These are phyloP conservation scores for Chrysomela aeneicollis DNA, from an alignment of 2,888 invertebrate species.

Conservation along the genomic window DNA sequence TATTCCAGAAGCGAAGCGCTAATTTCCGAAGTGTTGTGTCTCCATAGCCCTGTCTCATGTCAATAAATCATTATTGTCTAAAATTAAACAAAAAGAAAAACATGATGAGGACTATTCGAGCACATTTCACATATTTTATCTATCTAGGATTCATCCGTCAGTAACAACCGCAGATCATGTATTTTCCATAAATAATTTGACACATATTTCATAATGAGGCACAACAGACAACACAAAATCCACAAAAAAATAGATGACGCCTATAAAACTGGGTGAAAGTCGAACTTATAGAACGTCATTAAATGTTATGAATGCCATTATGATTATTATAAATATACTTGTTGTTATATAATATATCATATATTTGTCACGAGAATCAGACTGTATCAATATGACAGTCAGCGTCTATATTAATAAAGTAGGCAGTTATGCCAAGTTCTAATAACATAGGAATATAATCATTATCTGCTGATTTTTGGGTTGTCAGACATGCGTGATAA, in stretches of 20 bases:
- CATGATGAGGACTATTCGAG: neutral
- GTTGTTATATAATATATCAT: too few relatives aligned
- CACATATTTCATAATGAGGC: neutral
- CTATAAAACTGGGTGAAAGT: too few relatives aligned
- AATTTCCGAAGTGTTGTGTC: slow-evolving; percentile 1
- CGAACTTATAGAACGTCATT: too few relatives aligned
- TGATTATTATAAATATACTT: too few relatives aligned
- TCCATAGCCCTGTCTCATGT: neutral
- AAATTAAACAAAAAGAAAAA: neutral
- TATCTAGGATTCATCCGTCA: neutral
- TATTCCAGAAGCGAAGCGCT: neutral
- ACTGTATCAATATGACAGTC: neutral
- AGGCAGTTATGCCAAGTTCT: neutral
- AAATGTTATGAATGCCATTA: too few relatives aligned
- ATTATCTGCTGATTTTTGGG: too few relatives aligned
- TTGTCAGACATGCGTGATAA: too few relatives aligned
- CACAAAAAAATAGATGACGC: too few relatives aligned
- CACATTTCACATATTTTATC: neutral
- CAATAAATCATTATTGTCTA: neutral
- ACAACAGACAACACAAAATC: neutral
- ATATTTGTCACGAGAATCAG: neutral
- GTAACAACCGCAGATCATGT: neutral
- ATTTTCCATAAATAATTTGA: neutral
- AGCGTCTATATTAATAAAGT: neutral
- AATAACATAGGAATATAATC: neutral